Base-by-base conservation (phyloP, 1,140 invertebrate genomes). In the Lepidurus couesii region DNA sequence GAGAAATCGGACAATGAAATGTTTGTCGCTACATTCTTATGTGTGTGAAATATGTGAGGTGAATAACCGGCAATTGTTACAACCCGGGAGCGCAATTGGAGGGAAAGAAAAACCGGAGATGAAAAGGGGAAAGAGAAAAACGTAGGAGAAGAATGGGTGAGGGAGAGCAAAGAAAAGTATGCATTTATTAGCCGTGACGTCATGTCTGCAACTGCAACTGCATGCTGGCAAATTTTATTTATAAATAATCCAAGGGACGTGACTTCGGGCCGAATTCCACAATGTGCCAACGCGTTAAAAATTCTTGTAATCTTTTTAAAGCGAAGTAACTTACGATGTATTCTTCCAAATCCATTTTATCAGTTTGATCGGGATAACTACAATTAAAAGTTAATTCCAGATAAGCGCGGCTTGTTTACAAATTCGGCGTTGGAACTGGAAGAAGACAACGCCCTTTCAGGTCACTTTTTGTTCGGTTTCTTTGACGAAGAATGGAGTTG, bases 121-220 rank as follows among this genome's bases (percentile, higher is more conserved):
- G 53, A 65, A 65, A 65, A 65, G 53, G 16, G n/a, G 21, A 16
- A 65, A n/a, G 53, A 65, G 53, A 65, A 21, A 65, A 34, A 34
- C 34, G 34, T 34, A 34, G 3, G 34, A 34, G 3, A 7, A 7
- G 53, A 65, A 65, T 13, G 53, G 13, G 21, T 21, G 21, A n/a
- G 53, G 53, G 53, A 65, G 21, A 7, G 53, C 53, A n/a, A 13
- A 21, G 9, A 9, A 21, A 21, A 47, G 45, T n/a, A 65, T 65
- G 8, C n/a, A n/a, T 65, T 1, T 65, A 65, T 65, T 65, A 9
- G 53, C 45, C 53, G 21, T 65, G 53, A 65, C 53, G 53, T 65
- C 53, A 65, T 65, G 53, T 65, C 53, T 65, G 53, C 53, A 65
- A 65, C 47, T 21, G 26, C 21, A 65, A 65, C 53, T 65, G 53